phyloP scores from a whole-genome alignment of 2,113 vertebrate species.

The Nycticebus coucang region DNA sequence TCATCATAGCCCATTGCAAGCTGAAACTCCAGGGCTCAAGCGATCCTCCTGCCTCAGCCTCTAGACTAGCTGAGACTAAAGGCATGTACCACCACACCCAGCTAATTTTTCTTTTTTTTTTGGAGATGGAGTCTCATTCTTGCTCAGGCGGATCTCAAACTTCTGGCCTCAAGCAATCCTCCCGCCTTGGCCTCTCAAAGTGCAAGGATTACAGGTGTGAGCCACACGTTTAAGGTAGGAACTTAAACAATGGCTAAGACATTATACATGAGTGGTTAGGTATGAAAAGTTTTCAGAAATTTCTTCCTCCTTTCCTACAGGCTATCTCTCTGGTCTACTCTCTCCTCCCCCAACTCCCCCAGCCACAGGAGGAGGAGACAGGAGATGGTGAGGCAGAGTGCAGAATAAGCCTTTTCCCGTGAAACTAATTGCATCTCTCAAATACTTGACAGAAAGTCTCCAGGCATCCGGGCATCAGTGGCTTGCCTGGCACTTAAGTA shows the following conservation, averaged over 20 bases:
- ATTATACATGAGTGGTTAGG: background rate
- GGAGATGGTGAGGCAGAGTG: background rate
- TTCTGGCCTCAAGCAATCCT: too few relatives aligned
- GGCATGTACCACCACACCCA: too few relatives aligned
- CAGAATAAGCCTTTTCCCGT: background rate
- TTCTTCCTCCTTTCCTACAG: background rate
- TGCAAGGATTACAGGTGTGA: too few relatives aligned
- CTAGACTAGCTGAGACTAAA: too few relatives aligned
- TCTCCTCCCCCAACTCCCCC: background rate
- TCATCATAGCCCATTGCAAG: too few relatives aligned
- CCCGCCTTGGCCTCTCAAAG: too few relatives aligned
- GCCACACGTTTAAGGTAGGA: background rate
- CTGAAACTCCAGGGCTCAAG: too few relatives aligned
- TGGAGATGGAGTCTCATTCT: too few relatives aligned
- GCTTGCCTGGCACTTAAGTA: background rate
- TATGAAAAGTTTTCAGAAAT: background rate
- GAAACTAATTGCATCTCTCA: background rate
- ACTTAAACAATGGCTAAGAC: background rate
- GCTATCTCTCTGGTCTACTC: background rate
- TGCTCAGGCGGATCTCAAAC: too few relatives aligned
- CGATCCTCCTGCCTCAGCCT: too few relatives aligned
- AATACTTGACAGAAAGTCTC: background rate
- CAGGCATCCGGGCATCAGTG: background rate
- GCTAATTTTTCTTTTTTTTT: too few relatives aligned
- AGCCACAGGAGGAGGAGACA: background rate